Conservation (phyloP, 2,113 vertebrate genomes). For the Lipotes vexillifer region DNA sequence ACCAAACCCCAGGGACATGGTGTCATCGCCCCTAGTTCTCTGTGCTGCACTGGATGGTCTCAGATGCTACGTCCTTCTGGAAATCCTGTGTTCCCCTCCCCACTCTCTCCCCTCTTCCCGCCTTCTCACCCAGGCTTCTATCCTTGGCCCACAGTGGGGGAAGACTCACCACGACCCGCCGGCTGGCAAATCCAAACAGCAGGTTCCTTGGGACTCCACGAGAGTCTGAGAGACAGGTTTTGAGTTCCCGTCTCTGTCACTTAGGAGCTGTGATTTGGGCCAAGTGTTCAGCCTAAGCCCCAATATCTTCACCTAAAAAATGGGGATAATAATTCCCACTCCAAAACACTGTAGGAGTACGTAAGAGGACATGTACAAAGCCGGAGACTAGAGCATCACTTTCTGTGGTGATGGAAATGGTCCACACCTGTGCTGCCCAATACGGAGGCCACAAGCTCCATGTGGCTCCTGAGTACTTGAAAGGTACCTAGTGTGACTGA, state of each 20-base stretch:
- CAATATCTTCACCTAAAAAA: background rate
- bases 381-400: background rate
- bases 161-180: background rate
- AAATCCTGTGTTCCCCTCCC: background rate
- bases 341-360: background rate
- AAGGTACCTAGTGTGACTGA: background rate
- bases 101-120: background rate
- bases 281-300: background rate
- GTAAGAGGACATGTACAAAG: background rate
- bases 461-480: background rate
- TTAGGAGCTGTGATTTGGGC: background rate
- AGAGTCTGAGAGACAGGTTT: background rate
- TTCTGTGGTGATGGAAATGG: background rate
- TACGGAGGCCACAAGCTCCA: background rate
- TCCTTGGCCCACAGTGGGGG: too few relatives aligned
- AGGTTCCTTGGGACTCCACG: background rate
- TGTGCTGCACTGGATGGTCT: rapidly evolving
- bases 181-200: background rate
- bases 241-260: background rate
- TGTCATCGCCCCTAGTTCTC: rapidly evolving
- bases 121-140: too few relatives aligned
- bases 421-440: too few relatives aligned
- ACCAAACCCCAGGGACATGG: background rate
- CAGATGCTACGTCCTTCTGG: background rate
- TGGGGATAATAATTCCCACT: background rate